Base-by-base conservation (phyloP, 1,140 invertebrate genomes). In the Centruroides vittatus region DNA sequence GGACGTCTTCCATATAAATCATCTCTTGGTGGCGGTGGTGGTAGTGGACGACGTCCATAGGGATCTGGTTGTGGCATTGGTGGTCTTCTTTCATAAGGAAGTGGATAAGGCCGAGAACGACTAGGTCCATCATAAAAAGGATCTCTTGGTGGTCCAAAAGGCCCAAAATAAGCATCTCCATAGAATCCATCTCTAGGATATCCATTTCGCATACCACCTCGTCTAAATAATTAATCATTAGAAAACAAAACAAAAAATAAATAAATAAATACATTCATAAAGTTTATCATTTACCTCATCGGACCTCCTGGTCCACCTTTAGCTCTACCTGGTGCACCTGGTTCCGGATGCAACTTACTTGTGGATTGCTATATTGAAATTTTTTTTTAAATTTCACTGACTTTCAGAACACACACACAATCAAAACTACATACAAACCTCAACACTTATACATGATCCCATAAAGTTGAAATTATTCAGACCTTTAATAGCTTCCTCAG, bases 381-480 rank as follows among this genome's bases (percentile, higher is more conserved):
- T 13, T 35, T 58, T 48, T 50, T 12, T 52, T 41, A 35, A 36
- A 34, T 47, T 12, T 35, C 41, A 12, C 4, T 23, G 52, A 35
- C 36, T 23, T n/a, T 2, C 12, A 59, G 3, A 35, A 6, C 9
- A 13, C 11, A 36, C 35, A 54, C 3, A 7, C 7, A 56, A 57
- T 10, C n/a, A 55, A 62, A 49, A 5, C 35, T 47, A 61, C 61
- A 69, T 73, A 41, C 41, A 41, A 41, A 84, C 84, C 73, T 86
- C 84, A 1, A 86, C 85, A 48, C 82, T 83, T 61, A 86, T 85
- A 61, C 78, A 73, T 55, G 78, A 80, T 36, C 84, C 84, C 73
- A 85, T 86, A 67, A 86, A 84, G 50, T 80, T 78, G 1, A 78
- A 76, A 65, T 84, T 85, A 67, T 87, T 81, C 5, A 86, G 70